Base-by-base conservation (phyloP, 2,797 vertebrate species). In the Leptodactylus fallax region DNA sequence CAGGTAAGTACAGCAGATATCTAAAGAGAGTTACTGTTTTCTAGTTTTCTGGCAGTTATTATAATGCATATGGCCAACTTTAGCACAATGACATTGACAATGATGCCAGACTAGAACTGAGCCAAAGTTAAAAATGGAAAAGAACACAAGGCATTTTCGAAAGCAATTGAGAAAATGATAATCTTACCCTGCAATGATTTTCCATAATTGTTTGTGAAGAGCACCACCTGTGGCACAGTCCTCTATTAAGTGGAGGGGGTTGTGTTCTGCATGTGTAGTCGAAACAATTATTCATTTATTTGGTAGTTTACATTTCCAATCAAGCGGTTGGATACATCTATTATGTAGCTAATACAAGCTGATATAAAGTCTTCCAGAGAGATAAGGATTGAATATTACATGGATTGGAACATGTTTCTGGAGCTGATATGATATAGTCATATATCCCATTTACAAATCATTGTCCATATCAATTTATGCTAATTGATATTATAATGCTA, bases 201-300 rank as follows among this genome's bases (percentile, higher is more conserved):
- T 79, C 55, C 77, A 79, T 56, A 56, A 79, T 79, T 79, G 55
- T 58, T 79, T 27, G n/a, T 56, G 77, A 79, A 56, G 77, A 79
- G 53, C 77, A 56, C 53, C 53, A 79, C 77, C 77, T 79, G 77
- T 79, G 77, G 51, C 77, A 79, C 77, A 19, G 53, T 12, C 21
- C 47, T 76, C 12, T 49, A 51, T 51, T 51, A 49, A 0, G 12
- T 27, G 6, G 6, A 78, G n/a, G 23, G 51, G 72, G 5, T 76
- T 76, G 72, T 51, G 19, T n/a, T 76, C n/a, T 51, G 72, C 72
- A 21, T 51, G 72, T 76, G 72, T 36, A 23, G 6, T 58, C 9
- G 23, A 58, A 79, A 58, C 55, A 58, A 79, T 79, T 27, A 78
- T 78, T 56, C 76, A 79, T 79, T 79, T 79, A 58, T 56, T 55